Conservation (phyloP, 2,888 invertebrate species). For the Nezara viridula region DNA sequence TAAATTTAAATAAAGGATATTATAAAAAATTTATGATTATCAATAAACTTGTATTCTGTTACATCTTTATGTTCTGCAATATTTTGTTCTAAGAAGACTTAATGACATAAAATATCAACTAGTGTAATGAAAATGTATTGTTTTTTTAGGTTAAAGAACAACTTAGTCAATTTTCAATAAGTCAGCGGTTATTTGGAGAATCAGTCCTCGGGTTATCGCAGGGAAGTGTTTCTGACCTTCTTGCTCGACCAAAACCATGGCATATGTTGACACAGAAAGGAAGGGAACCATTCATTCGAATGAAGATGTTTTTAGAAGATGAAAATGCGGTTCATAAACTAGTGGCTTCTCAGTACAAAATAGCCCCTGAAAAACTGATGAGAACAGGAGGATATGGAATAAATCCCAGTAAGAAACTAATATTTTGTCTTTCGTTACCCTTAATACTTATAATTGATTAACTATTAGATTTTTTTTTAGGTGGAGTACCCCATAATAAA, state of each 20-base stretch:
- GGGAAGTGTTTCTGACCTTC: conserved; percentile 96
- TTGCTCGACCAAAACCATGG: conserved; percentile 99
- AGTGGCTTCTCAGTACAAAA: conserved; percentile 97
- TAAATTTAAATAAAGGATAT: conserved; percentile 66
- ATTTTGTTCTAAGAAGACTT: not conserved
- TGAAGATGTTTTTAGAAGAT: conserved; percentile 98
- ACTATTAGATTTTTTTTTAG: conserved; percentile 60
- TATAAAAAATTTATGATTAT: not conserved
- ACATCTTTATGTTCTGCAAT: not conserved
- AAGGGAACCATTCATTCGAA: conserved; percentile 95
- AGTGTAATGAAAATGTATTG: conserved; percentile 55
- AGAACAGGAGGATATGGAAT: conserved; percentile 92
- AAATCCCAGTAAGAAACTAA: conserved; percentile 74
- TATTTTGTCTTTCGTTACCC: not conserved
- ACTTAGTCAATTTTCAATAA: conserved; percentile 94
- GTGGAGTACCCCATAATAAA: conserved; percentile 63
- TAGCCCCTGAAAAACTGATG: conserved; percentile 97
- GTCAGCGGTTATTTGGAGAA: conserved; percentile 98
- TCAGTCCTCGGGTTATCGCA: conserved; percentile 96
- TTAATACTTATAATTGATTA: not conserved
- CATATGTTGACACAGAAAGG: conserved; percentile 97
- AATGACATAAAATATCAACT: not conserved
- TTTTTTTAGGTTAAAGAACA: conserved; percentile 85
- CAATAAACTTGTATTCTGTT: not conserved
- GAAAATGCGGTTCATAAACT: conserved; percentile 95